A percentile compares a stretch with the other conserved stretches of the same genome.
Evolutionary conservation across 2,113 vertebrate species (phyloP).

Genomic region (Fregetta grallaria): DNA sequence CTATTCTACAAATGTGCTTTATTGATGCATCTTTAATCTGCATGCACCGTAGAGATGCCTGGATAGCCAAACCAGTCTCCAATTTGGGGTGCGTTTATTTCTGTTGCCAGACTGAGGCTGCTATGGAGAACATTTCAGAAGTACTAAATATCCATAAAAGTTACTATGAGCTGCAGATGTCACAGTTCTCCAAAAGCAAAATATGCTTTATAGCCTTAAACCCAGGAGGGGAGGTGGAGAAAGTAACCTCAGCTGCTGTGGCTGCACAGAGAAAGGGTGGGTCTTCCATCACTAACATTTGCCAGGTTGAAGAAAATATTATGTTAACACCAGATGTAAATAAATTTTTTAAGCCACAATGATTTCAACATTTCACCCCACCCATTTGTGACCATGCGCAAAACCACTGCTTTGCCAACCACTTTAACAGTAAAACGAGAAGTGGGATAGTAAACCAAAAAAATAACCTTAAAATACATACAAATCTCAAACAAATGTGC

Average conservation of each 20-base stretch:
- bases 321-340: constrained; percentile 23
- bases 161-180: neutral
- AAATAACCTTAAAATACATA: neutral
- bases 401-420: neutral
- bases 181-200: neutral
- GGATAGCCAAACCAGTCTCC: neutral
- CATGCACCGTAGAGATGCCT: neutral
- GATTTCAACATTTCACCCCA: neutral
- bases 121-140: neutral
- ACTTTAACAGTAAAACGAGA: neutral
- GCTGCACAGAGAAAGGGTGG: neutral
- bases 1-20: neutral
- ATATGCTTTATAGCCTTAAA: neutral
- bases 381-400: neutral
- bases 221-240: neutral
- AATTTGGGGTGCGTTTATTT: neutral
- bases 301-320: constrained; percentile 33
- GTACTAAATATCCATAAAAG: neutral
- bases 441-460: neutral
- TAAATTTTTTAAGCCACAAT: neutral
- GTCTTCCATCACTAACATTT: neutral
- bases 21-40: neutral
- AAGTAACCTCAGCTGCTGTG: neutral
- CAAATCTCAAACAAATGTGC: neutral
- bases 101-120: neutral